A percentile compares a stretch with the other conserved stretches of the same genome.
Conservation (phyloP, 2,888 invertebrate genomes). For the Cephonodes hylas region DNA sequence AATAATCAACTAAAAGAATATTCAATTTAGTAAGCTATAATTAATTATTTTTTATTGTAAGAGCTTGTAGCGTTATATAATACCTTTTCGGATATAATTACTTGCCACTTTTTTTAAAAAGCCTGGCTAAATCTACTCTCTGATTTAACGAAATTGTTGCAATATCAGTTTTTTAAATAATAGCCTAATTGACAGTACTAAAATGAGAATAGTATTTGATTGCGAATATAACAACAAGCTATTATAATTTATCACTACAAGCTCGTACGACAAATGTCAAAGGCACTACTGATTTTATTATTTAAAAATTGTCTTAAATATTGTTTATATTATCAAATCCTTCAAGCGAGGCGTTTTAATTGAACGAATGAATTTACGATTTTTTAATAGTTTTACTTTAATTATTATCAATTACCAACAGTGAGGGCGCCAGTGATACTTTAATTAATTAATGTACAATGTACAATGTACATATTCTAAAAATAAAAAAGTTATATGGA, state of each 20-base stretch:
- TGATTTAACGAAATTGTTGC: background rate
- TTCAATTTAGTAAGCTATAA: background rate
- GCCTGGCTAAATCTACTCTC: too few species aligned
- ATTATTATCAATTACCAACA: background rate
- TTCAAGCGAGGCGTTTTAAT: background rate
- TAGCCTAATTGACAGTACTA: background rate
- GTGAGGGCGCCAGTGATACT: background rate
- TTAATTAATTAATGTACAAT: too few species aligned
- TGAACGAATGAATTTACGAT: background rate
- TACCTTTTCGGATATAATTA: background rate
- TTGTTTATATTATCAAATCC: background rate
- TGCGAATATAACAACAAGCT: too few species aligned
- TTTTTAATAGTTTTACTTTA: background rate
- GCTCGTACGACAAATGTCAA: background rate
- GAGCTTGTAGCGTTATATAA: background rate
- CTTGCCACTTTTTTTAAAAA: background rate
- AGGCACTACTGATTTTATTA: slow-evolving; percentile 1
- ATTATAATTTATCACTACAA: background rate
- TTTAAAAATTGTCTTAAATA: background rate
- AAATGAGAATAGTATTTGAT: background rate
- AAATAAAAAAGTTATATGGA: background rate
- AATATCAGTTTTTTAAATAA: background rate
- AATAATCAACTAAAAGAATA: background rate
- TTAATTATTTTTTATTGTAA: background rate
- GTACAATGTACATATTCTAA: too few species aligned